Percentiles rank a stretch among this genome's conserved stretches.
Evolutionary conservation across 2,113 vertebrate genomes (phyloP).

Genomic region (Lamprologus sp.): DNA sequence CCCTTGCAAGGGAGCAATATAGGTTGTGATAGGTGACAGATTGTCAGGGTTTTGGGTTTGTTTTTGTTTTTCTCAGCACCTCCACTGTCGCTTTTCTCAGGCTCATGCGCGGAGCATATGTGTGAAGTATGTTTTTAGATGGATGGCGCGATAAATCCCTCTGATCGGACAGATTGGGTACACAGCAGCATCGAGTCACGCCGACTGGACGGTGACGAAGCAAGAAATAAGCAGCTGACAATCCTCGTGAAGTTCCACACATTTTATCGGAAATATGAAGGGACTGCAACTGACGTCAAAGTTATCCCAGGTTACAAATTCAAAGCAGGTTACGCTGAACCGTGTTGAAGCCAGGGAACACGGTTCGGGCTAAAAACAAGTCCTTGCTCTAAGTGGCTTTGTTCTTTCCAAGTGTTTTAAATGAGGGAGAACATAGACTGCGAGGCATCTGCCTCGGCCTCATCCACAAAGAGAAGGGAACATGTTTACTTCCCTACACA

Average conservation of each 20-base stretch:
- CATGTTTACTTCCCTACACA: neutral
- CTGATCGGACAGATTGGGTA: neutral
- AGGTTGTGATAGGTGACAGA: neutral
- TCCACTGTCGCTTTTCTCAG: neutral
- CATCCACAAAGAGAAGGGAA: neutral
- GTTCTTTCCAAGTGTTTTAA: neutral
- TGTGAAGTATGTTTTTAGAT: slow-evolving; percentile 8
- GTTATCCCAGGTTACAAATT: neutral
- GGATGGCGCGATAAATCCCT: neutral
- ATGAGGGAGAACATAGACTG: neutral
- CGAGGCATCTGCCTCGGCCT: neutral
- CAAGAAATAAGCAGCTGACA: neutral
- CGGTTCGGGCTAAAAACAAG: neutral
- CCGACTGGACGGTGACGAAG: neutral
- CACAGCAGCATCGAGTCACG: neutral
- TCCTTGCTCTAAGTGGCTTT: neutral
- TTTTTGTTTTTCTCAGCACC: neutral
- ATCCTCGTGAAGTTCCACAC: neutral
- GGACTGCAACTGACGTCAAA: neutral
- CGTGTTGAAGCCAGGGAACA: neutral
- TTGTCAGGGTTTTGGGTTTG: neutral
- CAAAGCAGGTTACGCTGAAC: neutral
- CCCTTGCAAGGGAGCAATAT: neutral
- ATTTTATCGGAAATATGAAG: neutral
- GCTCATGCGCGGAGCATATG: neutral